Percentiles rank a stretch among this genome's conserved stretches.
These are phyloP conservation scores for Ornithoptera priamus DNA, from an alignment of 2,888 invertebrate genomes.

Conservation along the genomic window DNA sequence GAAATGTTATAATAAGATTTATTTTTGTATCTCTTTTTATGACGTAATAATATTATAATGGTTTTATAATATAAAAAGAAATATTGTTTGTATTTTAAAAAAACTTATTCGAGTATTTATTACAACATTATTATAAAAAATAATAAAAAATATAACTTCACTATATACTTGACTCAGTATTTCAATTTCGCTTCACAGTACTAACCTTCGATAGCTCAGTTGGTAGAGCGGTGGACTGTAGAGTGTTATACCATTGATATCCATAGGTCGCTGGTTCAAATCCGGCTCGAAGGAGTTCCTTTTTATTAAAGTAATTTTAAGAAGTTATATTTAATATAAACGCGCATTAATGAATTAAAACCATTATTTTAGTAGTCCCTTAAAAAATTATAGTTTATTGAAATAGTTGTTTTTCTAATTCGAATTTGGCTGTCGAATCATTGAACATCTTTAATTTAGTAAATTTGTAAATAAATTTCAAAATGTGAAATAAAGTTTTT, in stretches of 20 bases:
- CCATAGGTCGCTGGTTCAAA: constrained; percentile 82
- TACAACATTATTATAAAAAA: background rate
- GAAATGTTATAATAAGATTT: no score
- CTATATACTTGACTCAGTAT: background rate
- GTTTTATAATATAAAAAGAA: no score
- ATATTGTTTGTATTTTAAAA: no score
- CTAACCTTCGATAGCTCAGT: constrained; percentile 78
- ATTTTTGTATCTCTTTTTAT: no score
- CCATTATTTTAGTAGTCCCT: background rate
- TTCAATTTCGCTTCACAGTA: background rate
- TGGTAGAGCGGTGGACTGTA: constrained; percentile 82
- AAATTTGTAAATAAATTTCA: no score
- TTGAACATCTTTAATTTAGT: no score
- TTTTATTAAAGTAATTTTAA: background rate
- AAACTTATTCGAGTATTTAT: no score
- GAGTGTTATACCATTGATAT: constrained; percentile 48
- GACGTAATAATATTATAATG: no score
- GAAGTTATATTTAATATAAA: background rate
- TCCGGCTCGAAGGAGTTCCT: constrained; percentile 77
- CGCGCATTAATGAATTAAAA: background rate
- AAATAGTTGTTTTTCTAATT: no score
- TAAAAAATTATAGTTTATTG: no score
- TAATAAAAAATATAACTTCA: background rate
- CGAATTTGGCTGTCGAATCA: no score
- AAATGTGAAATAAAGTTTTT: no score